Evolutionary conservation across 2,113 vertebrate species (phyloP), one percentile per base, ranked within the genome.

Genomic region (Vanacampus margaritifer): DNA sequence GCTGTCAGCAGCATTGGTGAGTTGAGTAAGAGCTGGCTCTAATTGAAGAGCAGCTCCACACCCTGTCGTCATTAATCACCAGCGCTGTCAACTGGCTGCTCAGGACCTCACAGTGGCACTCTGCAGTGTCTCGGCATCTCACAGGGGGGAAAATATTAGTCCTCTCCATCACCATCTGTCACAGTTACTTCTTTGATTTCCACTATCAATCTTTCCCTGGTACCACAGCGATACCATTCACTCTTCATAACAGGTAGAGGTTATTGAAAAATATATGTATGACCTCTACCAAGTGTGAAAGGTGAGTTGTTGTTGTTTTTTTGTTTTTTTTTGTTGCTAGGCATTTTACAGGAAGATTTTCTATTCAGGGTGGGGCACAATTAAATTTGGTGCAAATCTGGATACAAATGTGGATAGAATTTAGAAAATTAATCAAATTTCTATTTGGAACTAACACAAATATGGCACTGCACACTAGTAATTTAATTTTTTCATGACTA

Each of bases 61-160:
- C 86, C 83, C 91, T 92, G 90, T 91, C 92, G 84, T 91, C 91
- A 91, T 92, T 92, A 92, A 92, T 93, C 91, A 92, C 88, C 45
- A 6, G 79, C 85, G 76, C 88, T 91, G 91, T 92, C 88, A 89
- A 83, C 86, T 75, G 81, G 75, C 86, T 87, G 87, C 86, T 89
- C 85, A 69, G 82, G 89, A 91, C 86, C 85, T 85, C 89, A 82
- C 86, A 86, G 90, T 85, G 87, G 78, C 83, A 70, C 82, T 75
- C 78, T 78, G 80, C 77, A 75, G 71, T 58, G 64, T 69, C 75
- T 71, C 75, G 37, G 35, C 75, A 64, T 75, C 79, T 72, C 80
- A 71, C 79, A 69, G 67, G 72, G 76, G 65, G 79, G 75, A 70
- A 80, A 81, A 79, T 80, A 84, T 83, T 80, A 85, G 82, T 80